Percentiles rank a stretch among this genome's conserved stretches.
phyloP scores from a whole-genome alignment of 2,888 invertebrate species.

The Hyposoter dolosus region DNA sequence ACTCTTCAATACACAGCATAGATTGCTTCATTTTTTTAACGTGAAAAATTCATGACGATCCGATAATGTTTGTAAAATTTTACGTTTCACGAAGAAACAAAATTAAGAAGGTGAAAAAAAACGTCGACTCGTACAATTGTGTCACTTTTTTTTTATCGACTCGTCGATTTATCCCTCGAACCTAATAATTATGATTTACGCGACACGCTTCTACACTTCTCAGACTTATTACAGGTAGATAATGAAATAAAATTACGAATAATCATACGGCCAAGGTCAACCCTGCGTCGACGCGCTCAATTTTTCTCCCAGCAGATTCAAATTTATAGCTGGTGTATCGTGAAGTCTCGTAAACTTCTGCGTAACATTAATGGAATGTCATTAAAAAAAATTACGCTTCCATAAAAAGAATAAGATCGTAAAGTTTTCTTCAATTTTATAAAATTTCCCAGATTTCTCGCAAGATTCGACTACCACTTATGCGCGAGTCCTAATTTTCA shows the following conservation, averaged over 20 bases:
- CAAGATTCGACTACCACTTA: background rate
- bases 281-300: constrained; percentile 11
- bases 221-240: constrained; percentile 59
- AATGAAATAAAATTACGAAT: constrained; percentile 60
- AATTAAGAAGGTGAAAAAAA: background rate
- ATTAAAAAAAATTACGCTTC: background rate
- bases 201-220: constrained; percentile 66
- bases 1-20: background rate
- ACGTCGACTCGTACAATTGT: background rate
- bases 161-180: constrained; percentile 69
- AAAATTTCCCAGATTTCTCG: background rate
- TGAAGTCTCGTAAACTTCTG: constrained; percentile 26
- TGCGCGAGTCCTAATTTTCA: background rate
- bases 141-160: constrained; percentile 65
- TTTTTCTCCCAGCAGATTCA: constrained; percentile 11
- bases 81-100: background rate
- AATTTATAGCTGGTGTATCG: constrained; percentile 43
- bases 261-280: constrained; percentile 18
- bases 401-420: background rate
- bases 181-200: constrained; percentile 70
- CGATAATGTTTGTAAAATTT: background rate
- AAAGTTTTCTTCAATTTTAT: background rate
- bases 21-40: background rate
- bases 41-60: background rate
- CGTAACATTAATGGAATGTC: constrained; percentile 26